These are phyloP conservation scores for Leguminivora glycinivorella DNA, from an alignment of 1,140 invertebrate genomes.

Conservation along the genomic window DNA sequence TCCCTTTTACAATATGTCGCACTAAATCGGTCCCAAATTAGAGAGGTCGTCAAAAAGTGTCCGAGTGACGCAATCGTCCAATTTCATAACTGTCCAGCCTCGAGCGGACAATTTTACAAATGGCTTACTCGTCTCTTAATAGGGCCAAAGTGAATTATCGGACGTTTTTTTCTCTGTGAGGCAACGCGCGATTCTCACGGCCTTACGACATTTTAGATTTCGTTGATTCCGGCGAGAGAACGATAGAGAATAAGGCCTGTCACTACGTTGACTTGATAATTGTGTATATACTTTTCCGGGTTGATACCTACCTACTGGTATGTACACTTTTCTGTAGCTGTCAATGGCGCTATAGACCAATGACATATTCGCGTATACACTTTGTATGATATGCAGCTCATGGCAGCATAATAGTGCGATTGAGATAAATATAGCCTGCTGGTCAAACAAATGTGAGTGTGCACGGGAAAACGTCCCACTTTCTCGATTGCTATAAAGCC, in stretches of 20 bases:
- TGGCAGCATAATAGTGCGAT: too few species aligned
- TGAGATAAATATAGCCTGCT: too few species aligned
- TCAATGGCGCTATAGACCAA: too few species aligned
- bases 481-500: too few species aligned
- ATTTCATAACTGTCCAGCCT: conserved; percentile 50
- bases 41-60: conserved; percentile 50
- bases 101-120: conserved; percentile 59
- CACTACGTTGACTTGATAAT: neutral
- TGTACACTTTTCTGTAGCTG: too few species aligned
- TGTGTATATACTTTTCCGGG: too few species aligned
- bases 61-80: conserved; percentile 40
- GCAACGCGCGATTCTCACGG: conserved; percentile 59
- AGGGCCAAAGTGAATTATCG: conserved; percentile 49
- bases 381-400: too few species aligned
- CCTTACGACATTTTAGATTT: conserved; percentile 57
- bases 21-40: conserved; percentile 31
- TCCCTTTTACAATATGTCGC: neutral
- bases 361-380: too few species aligned
- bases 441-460: too few species aligned
- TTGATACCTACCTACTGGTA: too few species aligned
- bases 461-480: too few species aligned
- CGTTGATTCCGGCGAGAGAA: conserved; percentile 48
- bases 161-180: conserved; percentile 44
- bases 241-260: conserved; percentile 46
- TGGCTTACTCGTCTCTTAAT: conserved; percentile 49